Conservation (phyloP, 2,797 vertebrate species). For the Cirrhinus molitorella region DNA sequence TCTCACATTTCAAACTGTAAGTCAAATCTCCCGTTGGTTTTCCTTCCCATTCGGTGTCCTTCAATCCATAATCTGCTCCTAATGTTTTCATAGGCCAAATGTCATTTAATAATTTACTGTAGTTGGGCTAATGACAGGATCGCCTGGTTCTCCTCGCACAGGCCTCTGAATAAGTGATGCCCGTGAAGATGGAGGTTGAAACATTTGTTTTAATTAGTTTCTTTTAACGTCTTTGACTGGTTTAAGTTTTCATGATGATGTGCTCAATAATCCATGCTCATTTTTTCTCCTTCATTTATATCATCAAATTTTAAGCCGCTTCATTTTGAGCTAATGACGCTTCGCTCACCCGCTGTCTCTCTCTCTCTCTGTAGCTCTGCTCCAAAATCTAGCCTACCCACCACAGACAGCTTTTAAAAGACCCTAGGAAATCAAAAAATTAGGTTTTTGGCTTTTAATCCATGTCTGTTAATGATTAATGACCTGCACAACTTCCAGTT, state of each 20-base stretch:
- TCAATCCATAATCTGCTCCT: conserved; percentile 43
- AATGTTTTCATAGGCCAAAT: conserved; percentile 60
- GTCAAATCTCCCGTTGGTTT: conserved; percentile 7
- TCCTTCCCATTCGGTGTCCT: conserved; percentile 20
- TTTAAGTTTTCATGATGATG: conserved; percentile 70
- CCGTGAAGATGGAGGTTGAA: conserved; percentile 61
- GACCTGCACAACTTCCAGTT: conserved; percentile 11
- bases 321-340: conserved; percentile 59
- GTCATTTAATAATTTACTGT: conserved; percentile 64
- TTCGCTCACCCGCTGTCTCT: conserved; percentile 9
- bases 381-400: conserved; percentile 4
- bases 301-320: conserved; percentile 67
- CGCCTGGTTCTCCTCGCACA: conserved; percentile 53
- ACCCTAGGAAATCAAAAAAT: conserved; percentile 7
- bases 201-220: conserved; percentile 76
- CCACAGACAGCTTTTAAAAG: conserved; percentile 10
- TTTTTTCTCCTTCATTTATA: conserved; percentile 69
- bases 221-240: conserved; percentile 69
- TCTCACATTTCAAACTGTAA: conserved; percentile 1
- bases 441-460: conserved; percentile 21
- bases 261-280: conserved; percentile 71
- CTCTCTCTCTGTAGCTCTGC: conserved; percentile 39
- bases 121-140: conserved; percentile 62
- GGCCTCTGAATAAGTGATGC: conserved; percentile 68
- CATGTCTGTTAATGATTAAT: conserved; percentile 1